Evolutionary conservation across 2,113 vertebrate species (phyloP).

Genomic region (Varanus salvator): DNA sequence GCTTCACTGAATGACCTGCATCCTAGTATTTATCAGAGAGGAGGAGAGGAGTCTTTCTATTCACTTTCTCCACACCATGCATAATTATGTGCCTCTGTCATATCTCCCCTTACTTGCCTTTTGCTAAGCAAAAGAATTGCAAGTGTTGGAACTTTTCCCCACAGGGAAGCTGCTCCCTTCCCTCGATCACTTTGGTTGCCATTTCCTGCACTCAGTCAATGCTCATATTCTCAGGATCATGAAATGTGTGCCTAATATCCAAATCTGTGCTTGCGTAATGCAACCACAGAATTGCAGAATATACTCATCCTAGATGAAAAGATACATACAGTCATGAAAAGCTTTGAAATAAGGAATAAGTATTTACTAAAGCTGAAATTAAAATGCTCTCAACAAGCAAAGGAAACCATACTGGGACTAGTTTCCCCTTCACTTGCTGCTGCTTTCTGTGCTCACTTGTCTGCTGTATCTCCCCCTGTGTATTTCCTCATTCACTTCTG

Average conservation of each 20-base stretch:
- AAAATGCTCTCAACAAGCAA: neutral
- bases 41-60: too few relatives aligned
- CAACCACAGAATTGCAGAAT: neutral
- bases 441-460: neutral
- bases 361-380: neutral
- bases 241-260: neutral
- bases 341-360: neutral
- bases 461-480: neutral
- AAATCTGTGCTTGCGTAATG: neutral
- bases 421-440: neutral
- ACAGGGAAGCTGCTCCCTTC: too few relatives aligned
- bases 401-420: neutral
- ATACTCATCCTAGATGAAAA: neutral
- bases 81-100: too few relatives aligned
- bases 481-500: neutral
- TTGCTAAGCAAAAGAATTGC: too few relatives aligned
- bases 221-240: neutral
- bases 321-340: neutral
- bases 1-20: too few relatives aligned
- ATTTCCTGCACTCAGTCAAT: too few relatives aligned
- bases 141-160: too few relatives aligned
- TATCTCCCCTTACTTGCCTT: too few relatives aligned
- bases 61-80: too few relatives aligned
- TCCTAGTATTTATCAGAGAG: too few relatives aligned
- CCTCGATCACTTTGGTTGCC: too few relatives aligned